phyloP scores from a whole-genome alignment of 2,113 vertebrate genomes.

The Dolichallabes microphthalmus region DNA sequence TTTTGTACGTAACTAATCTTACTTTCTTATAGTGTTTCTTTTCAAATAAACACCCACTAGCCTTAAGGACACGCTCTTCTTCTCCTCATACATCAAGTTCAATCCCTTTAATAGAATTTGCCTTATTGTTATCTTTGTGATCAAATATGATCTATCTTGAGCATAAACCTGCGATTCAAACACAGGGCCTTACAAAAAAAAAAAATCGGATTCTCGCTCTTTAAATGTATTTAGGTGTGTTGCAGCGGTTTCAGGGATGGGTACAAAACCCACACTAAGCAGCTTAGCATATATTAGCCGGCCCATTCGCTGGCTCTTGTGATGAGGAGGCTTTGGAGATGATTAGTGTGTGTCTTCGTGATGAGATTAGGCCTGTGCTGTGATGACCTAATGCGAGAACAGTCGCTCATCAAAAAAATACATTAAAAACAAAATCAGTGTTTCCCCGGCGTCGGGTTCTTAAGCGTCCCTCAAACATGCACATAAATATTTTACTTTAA shows the following conservation, averaged over 20 bases:
- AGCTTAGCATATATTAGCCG: constrained; percentile 56
- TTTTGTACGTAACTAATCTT: neutral
- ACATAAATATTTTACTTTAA: neutral
- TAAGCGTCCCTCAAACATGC: constrained; percentile 5
- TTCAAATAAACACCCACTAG: neutral
- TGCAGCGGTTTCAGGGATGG: constrained; percentile 10
- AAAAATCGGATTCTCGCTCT: neutral
- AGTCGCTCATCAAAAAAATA: neutral
- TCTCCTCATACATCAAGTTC: neutral
- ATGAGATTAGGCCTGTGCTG: constrained; percentile 57
- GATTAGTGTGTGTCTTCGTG: constrained; percentile 57
- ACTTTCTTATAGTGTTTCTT: neutral
- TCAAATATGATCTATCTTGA: neutral
- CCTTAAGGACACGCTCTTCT: neutral
- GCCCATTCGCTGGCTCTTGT: constrained; percentile 15
- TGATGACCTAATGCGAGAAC: constrained; percentile 38
- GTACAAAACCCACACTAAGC: constrained; percentile 31
- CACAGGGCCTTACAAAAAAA: neutral
- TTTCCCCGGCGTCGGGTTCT: neutral
- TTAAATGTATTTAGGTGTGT: neutral
- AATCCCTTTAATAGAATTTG: neutral
- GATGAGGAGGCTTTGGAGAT: constrained; percentile 47
- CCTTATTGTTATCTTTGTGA: neutral
- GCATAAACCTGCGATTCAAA: neutral
- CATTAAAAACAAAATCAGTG: neutral